phyloP scores from a whole-genome alignment of 1,140 invertebrate species.

The Dendroctonus ponderosae region DNA sequence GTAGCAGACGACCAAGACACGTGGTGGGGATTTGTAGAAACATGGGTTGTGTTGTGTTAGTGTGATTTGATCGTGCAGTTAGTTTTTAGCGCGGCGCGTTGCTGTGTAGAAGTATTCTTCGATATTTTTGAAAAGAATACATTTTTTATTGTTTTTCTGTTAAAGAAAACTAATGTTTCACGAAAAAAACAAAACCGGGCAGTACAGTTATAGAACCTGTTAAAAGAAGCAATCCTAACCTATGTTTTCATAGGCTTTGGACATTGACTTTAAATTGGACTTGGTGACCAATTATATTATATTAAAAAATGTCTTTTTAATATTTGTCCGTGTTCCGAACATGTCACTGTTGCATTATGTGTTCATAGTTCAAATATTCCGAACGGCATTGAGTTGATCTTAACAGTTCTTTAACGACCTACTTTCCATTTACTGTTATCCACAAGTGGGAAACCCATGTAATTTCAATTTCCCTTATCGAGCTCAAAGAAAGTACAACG shows the following conservation, averaged over 20 bases:
- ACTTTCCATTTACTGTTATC: constrained; percentile 37
- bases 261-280: constrained; percentile 33
- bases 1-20: constrained; percentile 8
- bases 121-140: constrained; percentile 11
- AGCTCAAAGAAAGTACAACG: not conserved
- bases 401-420: constrained; percentile 35
- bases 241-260: constrained; percentile 11
- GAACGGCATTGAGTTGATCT: constrained; percentile 11
- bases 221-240: constrained; percentile 21
- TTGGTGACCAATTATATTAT: constrained; percentile 10
- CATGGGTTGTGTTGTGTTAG: constrained; percentile 33
- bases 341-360: not conserved
- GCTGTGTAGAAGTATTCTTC: not conserved
- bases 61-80: constrained; percentile 32
- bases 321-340: not conserved
- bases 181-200: not conserved
- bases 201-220: not conserved
- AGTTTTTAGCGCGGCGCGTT: constrained; percentile 7
- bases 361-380: not conserved
- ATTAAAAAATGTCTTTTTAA: not conserved
- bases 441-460: constrained; percentile 13
- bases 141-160: not conserved
- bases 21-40: constrained; percentile 33
- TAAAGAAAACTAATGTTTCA: not conserved
- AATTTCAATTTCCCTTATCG: constrained; percentile 12